Evolutionary conservation across 64 coral and sea anemone genomes (phyloP).

Genomic region (Trachythela sp.): DNA sequence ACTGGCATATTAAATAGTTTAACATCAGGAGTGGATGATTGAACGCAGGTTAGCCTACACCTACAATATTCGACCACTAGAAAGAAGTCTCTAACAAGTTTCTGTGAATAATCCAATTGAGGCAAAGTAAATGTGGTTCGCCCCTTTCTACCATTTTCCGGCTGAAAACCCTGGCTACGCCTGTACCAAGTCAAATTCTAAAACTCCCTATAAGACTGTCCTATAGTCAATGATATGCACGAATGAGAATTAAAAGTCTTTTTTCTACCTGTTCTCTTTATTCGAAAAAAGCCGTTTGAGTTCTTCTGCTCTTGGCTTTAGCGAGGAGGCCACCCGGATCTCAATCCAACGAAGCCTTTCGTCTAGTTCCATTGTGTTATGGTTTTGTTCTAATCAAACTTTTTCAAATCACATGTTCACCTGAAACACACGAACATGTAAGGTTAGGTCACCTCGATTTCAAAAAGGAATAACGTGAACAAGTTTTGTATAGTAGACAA

Average conservation of each 20-base stretch:
- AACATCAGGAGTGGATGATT: too few relatives aligned
- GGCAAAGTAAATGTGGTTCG: too few relatives aligned
- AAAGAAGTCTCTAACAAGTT: too few relatives aligned
- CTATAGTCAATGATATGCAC: too few relatives aligned
- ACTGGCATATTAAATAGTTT: too few relatives aligned
- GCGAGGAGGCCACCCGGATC: constrained; percentile 78
- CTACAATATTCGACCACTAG: too few relatives aligned
- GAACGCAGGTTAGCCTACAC: too few relatives aligned
- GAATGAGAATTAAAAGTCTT: neutral
- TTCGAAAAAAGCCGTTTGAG: constrained; percentile 84
- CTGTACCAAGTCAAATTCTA: too few relatives aligned
- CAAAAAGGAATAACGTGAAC: neutral
- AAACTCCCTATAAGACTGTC: too few relatives aligned
- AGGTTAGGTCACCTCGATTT: neutral
- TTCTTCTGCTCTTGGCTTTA: constrained; percentile 95
- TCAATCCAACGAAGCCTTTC: constrained; percentile 95
- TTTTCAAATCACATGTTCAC: neutral
- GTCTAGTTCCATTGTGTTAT: constrained; percentile 75
- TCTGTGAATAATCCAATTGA: too few relatives aligned
- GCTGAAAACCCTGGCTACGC: too few relatives aligned
- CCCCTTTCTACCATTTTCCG: too few relatives aligned
- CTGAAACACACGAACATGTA: neutral
- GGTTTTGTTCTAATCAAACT: neutral
- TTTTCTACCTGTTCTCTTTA: constrained; percentile 68
- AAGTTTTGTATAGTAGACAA: neutral